A percentile compares a stretch with the other conserved stretches of the same genome.
phyloP scores from a whole-genome alignment of 2,113 vertebrate genomes.

The Taurulus bubalis region DNA sequence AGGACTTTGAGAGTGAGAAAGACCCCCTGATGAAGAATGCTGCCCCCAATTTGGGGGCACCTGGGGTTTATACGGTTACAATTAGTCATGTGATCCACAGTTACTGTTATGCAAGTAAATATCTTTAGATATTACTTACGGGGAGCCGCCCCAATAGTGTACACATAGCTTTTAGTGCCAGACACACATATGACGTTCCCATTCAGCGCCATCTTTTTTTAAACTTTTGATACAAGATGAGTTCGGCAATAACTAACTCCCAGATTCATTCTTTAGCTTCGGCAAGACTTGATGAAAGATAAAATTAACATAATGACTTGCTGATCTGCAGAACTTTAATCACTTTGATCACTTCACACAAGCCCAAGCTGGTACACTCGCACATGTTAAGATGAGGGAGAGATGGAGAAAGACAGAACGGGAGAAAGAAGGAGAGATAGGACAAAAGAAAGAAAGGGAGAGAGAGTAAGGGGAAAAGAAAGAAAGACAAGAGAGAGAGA shows the following conservation, averaged over 20 bases:
- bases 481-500: not conserved
- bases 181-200: not conserved
- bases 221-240: not conserved
- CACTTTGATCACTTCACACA: constrained; percentile 24
- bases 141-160: not conserved
- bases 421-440: not conserved
- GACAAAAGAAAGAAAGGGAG: not conserved
- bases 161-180: not conserved
- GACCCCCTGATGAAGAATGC: too few species aligned
- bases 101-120: not conserved
- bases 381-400: not conserved
- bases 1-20: too few species aligned
- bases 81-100: not conserved
- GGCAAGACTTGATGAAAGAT: constrained; percentile 13
- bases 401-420: not conserved
- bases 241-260: not conserved
- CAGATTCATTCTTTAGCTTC: constrained; percentile 21
- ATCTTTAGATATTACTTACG: not conserved
- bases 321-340: constrained; percentile 35
- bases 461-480: not conserved
- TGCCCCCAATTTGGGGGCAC: too few species aligned
- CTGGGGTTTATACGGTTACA: too few species aligned
- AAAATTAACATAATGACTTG: constrained; percentile 48
- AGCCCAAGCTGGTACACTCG: constrained; percentile 43
- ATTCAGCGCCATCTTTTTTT: constrained; percentile 19